These are phyloP conservation scores for Pycnomerus fuliginosus DNA, from an alignment of 2,888 invertebrate species.

Conservation along the genomic window DNA sequence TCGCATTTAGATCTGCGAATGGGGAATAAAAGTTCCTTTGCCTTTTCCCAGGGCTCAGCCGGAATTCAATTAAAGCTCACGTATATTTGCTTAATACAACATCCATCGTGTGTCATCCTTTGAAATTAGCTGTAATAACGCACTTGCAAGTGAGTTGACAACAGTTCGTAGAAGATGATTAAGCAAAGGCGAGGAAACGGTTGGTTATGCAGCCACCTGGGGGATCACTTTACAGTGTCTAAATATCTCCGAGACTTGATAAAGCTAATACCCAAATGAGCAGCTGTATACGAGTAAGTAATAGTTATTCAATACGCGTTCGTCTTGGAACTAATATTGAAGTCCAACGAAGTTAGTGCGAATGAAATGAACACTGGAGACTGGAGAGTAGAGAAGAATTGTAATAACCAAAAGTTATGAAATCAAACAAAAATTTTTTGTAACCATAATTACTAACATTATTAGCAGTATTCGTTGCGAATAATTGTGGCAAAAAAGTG, in stretches of 20 bases:
- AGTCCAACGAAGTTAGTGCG: no score
- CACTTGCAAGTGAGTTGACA: conserved; percentile 15
- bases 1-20: conserved; percentile 5
- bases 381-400: no score
- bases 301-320: conserved; percentile 29
- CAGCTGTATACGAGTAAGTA: conserved; percentile 27
- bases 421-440: no score
- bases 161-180: conserved; percentile 13
- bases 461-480: no score
- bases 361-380: no score
- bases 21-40: conserved; percentile 6
- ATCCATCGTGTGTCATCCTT: conserved; percentile 11
- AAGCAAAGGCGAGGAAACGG: conserved; percentile 18
- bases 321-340: no score
- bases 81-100: conserved; percentile 13
- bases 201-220: conserved; percentile 23
- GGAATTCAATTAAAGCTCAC: conserved; percentile 12
- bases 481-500: no score
- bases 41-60: conserved; percentile 8
- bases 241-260: conserved; percentile 21
- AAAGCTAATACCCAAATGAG: conserved; percentile 30
- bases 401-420: no score
- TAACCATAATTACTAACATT: no score
- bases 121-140: conserved; percentile 20
- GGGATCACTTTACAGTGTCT: conserved; percentile 27